A percentile compares a stretch with the other conserved stretches of the same genome.
Evolutionary conservation across 2,113 vertebrate genomes (phyloP).

Genomic region (Peromyscus leucopus): DNA sequence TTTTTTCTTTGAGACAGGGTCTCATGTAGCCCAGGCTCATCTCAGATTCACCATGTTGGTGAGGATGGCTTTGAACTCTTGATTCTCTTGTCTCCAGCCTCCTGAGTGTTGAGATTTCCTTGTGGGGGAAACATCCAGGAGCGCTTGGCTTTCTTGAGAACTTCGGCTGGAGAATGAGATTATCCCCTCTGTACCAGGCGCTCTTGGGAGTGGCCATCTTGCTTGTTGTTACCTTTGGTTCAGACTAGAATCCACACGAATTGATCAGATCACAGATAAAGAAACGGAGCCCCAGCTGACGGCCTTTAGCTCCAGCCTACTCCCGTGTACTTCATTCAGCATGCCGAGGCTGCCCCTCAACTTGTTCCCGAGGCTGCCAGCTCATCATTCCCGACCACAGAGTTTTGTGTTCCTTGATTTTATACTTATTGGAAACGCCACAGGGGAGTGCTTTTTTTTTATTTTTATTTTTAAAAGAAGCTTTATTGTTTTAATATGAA

Average conservation of each 20-base stretch:
- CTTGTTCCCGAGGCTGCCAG: neutral
- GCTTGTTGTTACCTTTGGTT: neutral
- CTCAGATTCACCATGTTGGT: too few relatives aligned
- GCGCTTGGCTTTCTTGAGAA: neutral
- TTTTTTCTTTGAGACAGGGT: neutral
- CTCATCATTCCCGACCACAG: neutral
- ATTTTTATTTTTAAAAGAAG: neutral
- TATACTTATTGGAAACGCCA: neutral
- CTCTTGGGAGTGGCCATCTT: neutral
- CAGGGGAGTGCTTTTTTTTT: neutral
- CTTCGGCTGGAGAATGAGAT: neutral
- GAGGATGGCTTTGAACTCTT: neutral
- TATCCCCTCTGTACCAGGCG: too few relatives aligned
- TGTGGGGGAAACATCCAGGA: neutral
- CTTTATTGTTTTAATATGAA: neutral
- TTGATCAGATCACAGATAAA: neutral
- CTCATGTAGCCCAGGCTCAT: neutral
- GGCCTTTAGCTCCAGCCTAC: neutral
- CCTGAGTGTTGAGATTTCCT: neutral
- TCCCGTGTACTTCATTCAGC: too few relatives aligned
- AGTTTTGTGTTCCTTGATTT: neutral
- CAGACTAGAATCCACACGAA: neutral
- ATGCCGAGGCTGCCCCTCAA: neutral
- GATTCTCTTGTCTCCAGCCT: neutral
- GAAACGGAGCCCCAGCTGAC: neutral